phyloP scores from a whole-genome alignment of 1,140 invertebrate species.

The Bradysia coprophila region DNA sequence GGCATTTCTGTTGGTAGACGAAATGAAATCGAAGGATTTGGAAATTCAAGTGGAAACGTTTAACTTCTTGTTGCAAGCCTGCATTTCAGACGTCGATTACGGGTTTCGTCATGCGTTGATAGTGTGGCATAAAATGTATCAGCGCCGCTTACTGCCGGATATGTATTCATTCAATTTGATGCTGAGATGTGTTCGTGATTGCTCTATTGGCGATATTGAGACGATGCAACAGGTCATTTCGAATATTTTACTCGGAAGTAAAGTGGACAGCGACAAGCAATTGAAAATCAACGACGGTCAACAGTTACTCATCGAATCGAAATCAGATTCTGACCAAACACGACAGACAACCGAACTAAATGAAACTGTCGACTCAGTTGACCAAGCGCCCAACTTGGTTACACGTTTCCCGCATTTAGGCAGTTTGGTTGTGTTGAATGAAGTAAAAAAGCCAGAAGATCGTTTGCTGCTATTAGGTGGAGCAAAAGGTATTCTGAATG shows the following conservation, averaged over 20 bases:
- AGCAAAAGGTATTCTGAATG: conserved; percentile 42
- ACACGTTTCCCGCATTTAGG: conserved; percentile 31
- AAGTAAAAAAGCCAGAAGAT: conserved; percentile 36
- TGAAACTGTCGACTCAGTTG: background rate
- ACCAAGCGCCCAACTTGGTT: conserved; percentile 34
- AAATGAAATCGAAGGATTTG: conserved; percentile 53
- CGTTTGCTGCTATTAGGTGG: conserved; percentile 68
- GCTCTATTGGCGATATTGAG: conserved; percentile 47
- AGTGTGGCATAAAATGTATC: conserved; percentile 68
- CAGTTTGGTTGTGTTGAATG: conserved; percentile 31
- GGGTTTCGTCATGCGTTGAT: conserved; percentile 64
- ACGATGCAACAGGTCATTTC: conserved; percentile 28
- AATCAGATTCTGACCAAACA: background rate
- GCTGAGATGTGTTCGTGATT: conserved; percentile 56
- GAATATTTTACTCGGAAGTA: conserved; percentile 8
- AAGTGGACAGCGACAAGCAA: background rate
- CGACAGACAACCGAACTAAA: background rate
- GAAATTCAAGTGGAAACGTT: conserved; percentile 46
- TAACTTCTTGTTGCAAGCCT: conserved; percentile 65
- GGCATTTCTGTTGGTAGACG: conserved; percentile 66
- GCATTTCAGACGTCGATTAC: conserved; percentile 51
- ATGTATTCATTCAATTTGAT: conserved; percentile 66
- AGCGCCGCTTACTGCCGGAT: conserved; percentile 40
- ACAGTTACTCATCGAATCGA: background rate
- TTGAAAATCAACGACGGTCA: background rate